Base-by-base conservation (phyloP, 2,797 vertebrate species). In the Microcaecilia unicolor region DNA sequence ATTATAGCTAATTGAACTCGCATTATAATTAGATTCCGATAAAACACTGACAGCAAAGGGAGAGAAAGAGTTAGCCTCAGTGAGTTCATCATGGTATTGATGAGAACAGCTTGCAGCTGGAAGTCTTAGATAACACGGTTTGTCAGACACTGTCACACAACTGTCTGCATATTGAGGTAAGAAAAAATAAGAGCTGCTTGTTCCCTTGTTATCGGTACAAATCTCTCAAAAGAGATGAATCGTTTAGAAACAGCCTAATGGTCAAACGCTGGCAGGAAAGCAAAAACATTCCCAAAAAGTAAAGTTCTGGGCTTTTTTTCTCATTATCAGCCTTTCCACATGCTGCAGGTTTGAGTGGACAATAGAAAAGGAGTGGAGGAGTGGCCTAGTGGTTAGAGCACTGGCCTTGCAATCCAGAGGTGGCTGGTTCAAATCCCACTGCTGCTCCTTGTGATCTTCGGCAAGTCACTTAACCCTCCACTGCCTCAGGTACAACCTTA, bases 111-210 rank as follows among this genome's bases (percentile, higher is more conserved):
- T 69, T 74, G 72, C 76, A 80, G 80, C 78, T 87, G 82, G 76
- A 81, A 74, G 78, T 62, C 72, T 63, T 50, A 79, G 84, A 87
- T 87, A 83, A 78, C 72, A 64, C 72, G 71, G 76, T 74, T 77
- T 82, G 83, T 72, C 78, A 84, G 76, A 70, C 25, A 45, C 64
- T 72, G 67, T 83, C 81, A 81, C 71, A 65, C 60, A 61, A 77
- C 78, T 81, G 80, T 63, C 75, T 82, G 74, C 68, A 81, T 84
- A 85, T 85, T 79, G 72, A 86, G 72, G 69, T 57, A 76, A 63
- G 61, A 42, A 55, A 51, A 54, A 60, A 22, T 28, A 25, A 4
- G 17, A 41, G 27, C 20, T 0, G 22, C 31, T 28, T 48, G 60
- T 75, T 51, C 29, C 37, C 59, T 62, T 60, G 52, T 58, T 52